phyloP scores from a whole-genome alignment of 2,888 invertebrate genomes.

The Cantharis rufa region DNA sequence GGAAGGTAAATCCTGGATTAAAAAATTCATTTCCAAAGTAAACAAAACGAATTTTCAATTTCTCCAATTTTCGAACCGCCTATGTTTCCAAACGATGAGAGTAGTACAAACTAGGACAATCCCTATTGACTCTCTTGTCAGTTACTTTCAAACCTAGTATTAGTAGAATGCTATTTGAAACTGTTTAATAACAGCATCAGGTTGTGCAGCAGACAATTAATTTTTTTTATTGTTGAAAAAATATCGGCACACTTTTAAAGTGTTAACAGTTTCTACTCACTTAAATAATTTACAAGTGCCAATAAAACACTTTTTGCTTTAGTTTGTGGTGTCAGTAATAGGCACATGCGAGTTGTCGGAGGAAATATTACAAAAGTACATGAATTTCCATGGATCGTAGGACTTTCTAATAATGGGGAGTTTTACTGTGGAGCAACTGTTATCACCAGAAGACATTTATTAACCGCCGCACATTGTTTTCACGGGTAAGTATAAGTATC shows the following conservation, averaged over 20 bases:
- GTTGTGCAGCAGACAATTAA: background rate
- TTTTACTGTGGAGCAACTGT: slow-evolving; percentile 77
- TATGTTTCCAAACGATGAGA: background rate
- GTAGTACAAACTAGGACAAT: background rate
- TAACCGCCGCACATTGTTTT: slow-evolving; percentile 78
- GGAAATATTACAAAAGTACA: slow-evolving; percentile 67
- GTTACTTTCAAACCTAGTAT: background rate
- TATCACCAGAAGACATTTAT: slow-evolving; percentile 69
- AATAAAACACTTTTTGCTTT: slow-evolving; percentile 27
- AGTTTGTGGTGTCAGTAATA: slow-evolving; percentile 65
- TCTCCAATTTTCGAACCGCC: background rate
- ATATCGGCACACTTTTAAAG: background rate
- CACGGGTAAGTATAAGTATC: slow-evolving; percentile 61
- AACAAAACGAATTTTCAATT: background rate
- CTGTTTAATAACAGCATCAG: background rate
- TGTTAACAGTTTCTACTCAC: background rate
- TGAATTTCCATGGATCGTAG: slow-evolving; percentile 79
- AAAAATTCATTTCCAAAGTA: too few species aligned
- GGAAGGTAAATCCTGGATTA: too few species aligned
- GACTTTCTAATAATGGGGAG: slow-evolving; percentile 66
- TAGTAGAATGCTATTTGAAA: background rate
- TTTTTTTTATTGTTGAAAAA: background rate
- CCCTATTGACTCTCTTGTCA: background rate
- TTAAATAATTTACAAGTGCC: background rate
- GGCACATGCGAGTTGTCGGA: slow-evolving; percentile 71